These are phyloP conservation scores for Gibbula magus DNA, from an alignment of 2,888 invertebrate genomes.

Conservation along the genomic window DNA sequence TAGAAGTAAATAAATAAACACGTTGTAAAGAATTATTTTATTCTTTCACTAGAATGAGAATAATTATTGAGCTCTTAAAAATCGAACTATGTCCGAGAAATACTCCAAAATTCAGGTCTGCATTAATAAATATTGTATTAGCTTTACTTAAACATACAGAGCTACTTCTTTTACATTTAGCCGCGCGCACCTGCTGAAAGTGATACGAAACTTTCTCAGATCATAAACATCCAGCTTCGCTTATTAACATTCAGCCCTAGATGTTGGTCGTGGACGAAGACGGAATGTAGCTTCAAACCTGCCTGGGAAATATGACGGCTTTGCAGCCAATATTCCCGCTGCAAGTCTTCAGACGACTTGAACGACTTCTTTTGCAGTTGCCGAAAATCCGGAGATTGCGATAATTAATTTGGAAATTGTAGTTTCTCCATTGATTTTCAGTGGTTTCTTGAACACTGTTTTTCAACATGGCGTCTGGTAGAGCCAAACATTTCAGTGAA, in stretches of 20 bases:
- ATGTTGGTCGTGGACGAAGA: slow-evolving; percentile 31
- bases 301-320: slow-evolving; percentile 26
- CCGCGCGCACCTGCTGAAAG: not conserved
- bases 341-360: slow-evolving; percentile 46
- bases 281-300: slow-evolving; percentile 19
- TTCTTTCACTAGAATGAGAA: no score
- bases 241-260: slow-evolving; percentile 46
- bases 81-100: no score
- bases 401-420: not conserved
- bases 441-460: slow-evolving; percentile 24
- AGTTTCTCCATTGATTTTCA: slow-evolving; percentile 8
- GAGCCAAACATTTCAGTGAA: slow-evolving; percentile 30
- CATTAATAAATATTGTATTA: no score
- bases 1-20: no score
- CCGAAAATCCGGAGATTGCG: slow-evolving; percentile 25
- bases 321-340: slow-evolving; percentile 42
- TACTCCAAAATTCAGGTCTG: no score
- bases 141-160: no score
- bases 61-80: no score
- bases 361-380: slow-evolving; percentile 34
- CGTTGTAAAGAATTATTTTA: no score
- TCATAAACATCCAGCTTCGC: slow-evolving; percentile 36
- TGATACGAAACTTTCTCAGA: slow-evolving; percentile 35
- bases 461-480: slow-evolving; percentile 58
- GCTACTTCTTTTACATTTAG: no score